Base-by-base conservation (phyloP, 1,140 invertebrate genomes). In the Aphelinus certus region DNA sequence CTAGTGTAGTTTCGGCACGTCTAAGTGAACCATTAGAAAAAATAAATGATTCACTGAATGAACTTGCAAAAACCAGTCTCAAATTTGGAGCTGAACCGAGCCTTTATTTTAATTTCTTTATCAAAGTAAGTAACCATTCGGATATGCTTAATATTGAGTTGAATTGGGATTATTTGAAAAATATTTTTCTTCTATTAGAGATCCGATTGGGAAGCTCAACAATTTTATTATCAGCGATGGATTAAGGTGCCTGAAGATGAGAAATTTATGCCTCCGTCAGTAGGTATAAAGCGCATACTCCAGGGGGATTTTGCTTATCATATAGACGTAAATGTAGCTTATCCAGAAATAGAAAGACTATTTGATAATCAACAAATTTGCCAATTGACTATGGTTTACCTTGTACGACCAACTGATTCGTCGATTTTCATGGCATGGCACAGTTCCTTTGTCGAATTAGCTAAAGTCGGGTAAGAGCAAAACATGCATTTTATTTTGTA, bases 1-100 rank as follows among this genome's bases (percentile, higher is more conserved):
- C 79, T 1, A 83, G 82, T 69, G 81, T 87, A 47, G 84, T 87
- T 4, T 86, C 85, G 0, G 83, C 82, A n/a, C 79, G 84, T 73
- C 76, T 86, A 49, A 85, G 82, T 68, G 80, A 84, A 72, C 85
- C 85, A 0, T 75, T 84, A 0, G 80, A 83, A 2, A 85, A 83
- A 80, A 85, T 85, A 72, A 85, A 87, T 42, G 85, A 87, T 77
- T 85, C 83, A 0, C 71, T 87, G 1, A 77, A 80, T 1, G 77
- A 82, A 53, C 76, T 87, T 7, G 79, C 80, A 1, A 82, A 83
- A 43, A 80, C 79, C 46, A 73, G 81, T 57, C 26, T 86, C 6
- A 80, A 72, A 48, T 77, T 86, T 7, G 81, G 78, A 4, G 81
- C 83, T 1, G 84, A 86, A 62, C 81, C 83, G 26, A 80, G 81